These are phyloP conservation scores for Thomomys bottae DNA, from an alignment of 2,113 vertebrate genomes.

Conservation along the genomic window DNA sequence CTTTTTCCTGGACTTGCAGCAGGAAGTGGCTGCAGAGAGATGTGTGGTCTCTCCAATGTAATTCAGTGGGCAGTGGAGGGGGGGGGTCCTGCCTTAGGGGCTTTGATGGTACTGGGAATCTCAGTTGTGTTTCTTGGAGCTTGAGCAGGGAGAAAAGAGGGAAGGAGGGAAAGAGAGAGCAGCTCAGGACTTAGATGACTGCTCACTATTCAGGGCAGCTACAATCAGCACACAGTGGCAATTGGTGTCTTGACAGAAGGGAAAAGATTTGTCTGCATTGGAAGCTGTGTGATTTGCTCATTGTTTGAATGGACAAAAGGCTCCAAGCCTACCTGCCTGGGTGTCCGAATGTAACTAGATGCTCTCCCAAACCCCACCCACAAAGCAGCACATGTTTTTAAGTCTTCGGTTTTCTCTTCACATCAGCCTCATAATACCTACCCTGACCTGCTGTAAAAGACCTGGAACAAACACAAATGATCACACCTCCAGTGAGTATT, in stretches of 20 bases:
- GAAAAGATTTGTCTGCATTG: constrained; percentile 73
- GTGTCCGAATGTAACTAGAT: constrained; percentile 87
- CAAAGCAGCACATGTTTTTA: constrained; percentile 81
- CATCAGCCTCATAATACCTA: constrained; percentile 76
- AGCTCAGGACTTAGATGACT: neutral
- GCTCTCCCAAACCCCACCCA: constrained; percentile 87
- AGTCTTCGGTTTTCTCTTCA: constrained; percentile 83
- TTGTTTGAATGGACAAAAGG: constrained; percentile 84
- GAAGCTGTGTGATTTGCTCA: constrained; percentile 83
- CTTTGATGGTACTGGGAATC: constrained; percentile 49
- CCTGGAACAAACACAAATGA: constrained; percentile 77
- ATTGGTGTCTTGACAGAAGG: constrained; percentile 57
- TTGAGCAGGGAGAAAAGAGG: neutral
- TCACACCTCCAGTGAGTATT: constrained; percentile 84
- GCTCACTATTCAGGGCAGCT: constrained; percentile 54
- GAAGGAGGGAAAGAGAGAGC: neutral
- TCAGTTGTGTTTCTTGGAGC: constrained; percentile 59
- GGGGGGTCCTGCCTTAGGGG: constrained; percentile 37
- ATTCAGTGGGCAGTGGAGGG: constrained; percentile 30
- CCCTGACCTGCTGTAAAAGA: constrained; percentile 82
- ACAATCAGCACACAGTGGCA: constrained; percentile 71
- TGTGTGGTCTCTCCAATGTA: neutral
- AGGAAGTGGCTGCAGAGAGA: constrained; percentile 36
- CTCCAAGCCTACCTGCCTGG: constrained; percentile 83
- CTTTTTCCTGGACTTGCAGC: constrained; percentile 42